Base-by-base conservation (phyloP, 2,888 invertebrate genomes). In the Cantharis flavilabris region DNA sequence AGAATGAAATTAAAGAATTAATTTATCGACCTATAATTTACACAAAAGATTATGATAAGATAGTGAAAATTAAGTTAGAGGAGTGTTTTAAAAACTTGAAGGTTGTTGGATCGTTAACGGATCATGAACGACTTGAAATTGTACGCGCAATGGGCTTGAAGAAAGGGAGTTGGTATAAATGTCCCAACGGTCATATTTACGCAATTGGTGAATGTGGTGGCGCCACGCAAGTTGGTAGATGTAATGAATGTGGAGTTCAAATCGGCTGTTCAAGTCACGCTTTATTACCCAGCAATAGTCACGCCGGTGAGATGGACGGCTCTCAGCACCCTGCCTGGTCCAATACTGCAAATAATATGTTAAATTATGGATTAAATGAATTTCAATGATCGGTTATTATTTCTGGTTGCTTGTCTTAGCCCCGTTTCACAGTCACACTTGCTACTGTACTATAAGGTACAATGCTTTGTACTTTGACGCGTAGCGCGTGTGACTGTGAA, bases 111-210 rank as follows among this genome's bases (percentile, higher is more conserved):
- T 5, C 7, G n/a, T 81, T 91, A 26, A 85, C 88, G 0, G 87
- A 89, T 2, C 80, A 82, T 9, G 93, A 93, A 84, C 87, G 90
- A 62, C 83, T 85, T 18, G 84, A 91, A 87, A 90, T 94, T 69
- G 89, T 92, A 0, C 83, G 86, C 82, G 93, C 92, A 0, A 89
- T 93, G 79, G 90, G 89, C 0, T 83, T 92, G 23, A 86, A 84
- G 65, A 88, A 89, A 69, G 94, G 93, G 0, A 92, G 92, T 83
- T 95, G 94, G 94, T 94, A 89, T 86, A 92, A 92, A 85, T 95
- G 94, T 86, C 92, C 91, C 0, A 93, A 94, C 81, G 93, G 93
- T 0, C 94, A 94, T 85, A 84, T 89, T 62, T 94, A 94, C 85
- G 90, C 90, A 49, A 93, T 94, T 77, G 91, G 89, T 0, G 92